These are phyloP conservation scores for Pegoplata infirma DNA, from an alignment of 2,888 invertebrate species.

Conservation along the genomic window DNA sequence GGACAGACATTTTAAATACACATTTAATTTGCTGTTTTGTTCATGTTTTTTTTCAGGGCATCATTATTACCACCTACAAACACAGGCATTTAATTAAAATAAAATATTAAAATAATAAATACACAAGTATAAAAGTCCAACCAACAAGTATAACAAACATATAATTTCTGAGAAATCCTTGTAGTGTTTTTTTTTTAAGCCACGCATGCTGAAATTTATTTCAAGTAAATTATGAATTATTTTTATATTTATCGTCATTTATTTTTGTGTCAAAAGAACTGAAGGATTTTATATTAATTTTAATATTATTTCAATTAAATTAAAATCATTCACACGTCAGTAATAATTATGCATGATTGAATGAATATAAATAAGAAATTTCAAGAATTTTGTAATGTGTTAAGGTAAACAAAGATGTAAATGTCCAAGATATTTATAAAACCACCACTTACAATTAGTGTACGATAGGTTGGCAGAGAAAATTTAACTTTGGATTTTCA, in stretches of 20 bases:
- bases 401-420: background rate
- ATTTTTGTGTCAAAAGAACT: background rate
- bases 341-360: background rate
- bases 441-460: too few species aligned
- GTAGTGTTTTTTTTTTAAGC: too few species aligned
- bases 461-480: too few species aligned
- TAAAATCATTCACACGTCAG: slow-evolving; percentile 29
- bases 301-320: slow-evolving; percentile 28
- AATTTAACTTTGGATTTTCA: too few species aligned
- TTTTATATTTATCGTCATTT: background rate
- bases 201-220: background rate
- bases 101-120: background rate
- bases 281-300: background rate
- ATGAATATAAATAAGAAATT: background rate
- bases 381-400: too few species aligned
- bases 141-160: background rate
- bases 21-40: slow-evolving; percentile 24
- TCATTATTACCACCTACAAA: slow-evolving; percentile 35
- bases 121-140: background rate
- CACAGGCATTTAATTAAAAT: slow-evolving; percentile 45
- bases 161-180: background rate
- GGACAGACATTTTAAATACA: slow-evolving; percentile 20
- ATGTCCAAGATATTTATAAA: too few species aligned
- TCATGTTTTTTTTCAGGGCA: slow-evolving; percentile 9
- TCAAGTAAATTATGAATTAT: slow-evolving; percentile 12